Evolutionary conservation across 2,797 vertebrate genomes (phyloP).

Genomic region (Leptoclinus maculatus): DNA sequence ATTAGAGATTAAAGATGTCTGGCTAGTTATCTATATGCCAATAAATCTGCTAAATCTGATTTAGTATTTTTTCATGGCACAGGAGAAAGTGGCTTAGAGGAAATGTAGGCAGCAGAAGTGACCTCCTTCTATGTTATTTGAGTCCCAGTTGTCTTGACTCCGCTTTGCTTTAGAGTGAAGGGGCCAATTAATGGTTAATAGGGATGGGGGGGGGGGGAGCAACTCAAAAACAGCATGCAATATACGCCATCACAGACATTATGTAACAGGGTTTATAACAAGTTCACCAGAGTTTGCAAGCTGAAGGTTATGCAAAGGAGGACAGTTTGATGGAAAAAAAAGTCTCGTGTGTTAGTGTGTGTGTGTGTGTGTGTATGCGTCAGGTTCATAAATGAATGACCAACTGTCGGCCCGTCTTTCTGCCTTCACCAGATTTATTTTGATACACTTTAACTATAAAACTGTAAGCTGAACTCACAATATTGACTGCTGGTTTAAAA

Average conservation of each 20-base stretch:
- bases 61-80: neutral
- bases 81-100: neutral
- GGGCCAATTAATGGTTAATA: conserved; percentile 42
- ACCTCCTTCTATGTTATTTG: neutral
- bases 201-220: neutral
- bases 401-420: conserved; percentile 4
- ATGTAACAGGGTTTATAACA: conserved; percentile 11
- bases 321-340: neutral
- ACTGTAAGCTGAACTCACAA: conserved; percentile 5
- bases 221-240: conserved; percentile 6
- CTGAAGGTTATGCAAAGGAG: conserved; percentile 10
- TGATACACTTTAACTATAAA: neutral
- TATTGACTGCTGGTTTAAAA: conserved; percentile 20
- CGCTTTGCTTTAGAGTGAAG: conserved; percentile 24
- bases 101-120: neutral
- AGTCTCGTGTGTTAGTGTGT: neutral
- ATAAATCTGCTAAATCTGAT: neutral
- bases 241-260: neutral
- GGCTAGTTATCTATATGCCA: neutral
- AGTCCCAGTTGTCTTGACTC: conserved; percentile 30
- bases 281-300: conserved; percentile 4
- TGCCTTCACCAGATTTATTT: neutral
- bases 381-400: neutral
- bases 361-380: neutral
- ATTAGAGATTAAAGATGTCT: conserved; percentile 9